Conservation (phyloP, 2,888 invertebrate species). For the Drosophila antonietae region DNA sequence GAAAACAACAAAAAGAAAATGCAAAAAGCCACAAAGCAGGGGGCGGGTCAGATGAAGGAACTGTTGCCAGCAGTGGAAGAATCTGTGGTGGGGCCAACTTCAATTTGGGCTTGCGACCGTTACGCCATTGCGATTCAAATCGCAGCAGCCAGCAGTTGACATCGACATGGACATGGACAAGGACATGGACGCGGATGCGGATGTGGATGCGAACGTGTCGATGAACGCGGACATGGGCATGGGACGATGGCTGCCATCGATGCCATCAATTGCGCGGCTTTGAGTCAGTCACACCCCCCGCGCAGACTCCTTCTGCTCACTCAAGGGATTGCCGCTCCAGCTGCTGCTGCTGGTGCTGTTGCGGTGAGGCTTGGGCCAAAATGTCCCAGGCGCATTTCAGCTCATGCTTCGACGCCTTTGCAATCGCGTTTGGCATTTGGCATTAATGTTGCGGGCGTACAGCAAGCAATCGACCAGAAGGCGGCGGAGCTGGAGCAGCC, state of each 20-base stretch:
- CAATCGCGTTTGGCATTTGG: constrained; percentile 73
- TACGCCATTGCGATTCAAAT: constrained; percentile 73
- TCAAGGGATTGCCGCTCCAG: constrained; percentile 11
- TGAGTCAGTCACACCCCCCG: not conserved
- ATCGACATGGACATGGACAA: constrained; percentile 30
- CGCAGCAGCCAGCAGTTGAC: constrained; percentile 62
- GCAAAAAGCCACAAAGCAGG: constrained; percentile 17
- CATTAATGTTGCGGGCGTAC: constrained; percentile 65
- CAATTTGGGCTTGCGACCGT: constrained; percentile 67
- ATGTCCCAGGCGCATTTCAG: constrained; percentile 69
- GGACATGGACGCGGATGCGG: constrained; percentile 7
- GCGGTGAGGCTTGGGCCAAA: constrained; percentile 45
- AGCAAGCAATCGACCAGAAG: constrained; percentile 43
- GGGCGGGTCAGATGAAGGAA: not conserved
- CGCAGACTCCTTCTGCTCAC: not conserved
- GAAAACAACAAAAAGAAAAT: constrained; percentile 21
- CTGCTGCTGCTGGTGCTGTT: constrained; percentile 21
- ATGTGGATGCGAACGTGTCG: constrained; percentile 9
- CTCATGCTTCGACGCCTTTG: constrained; percentile 76
- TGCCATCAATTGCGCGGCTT: constrained; percentile 67
- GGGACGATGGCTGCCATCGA: constrained; percentile 51
- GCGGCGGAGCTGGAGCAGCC: constrained; percentile 6
- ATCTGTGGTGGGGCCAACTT: constrained; percentile 59
- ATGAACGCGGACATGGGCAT: constrained; percentile 10
- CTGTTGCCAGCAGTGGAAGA: constrained; percentile 25